Base-by-base conservation (phyloP, 2,888 invertebrate genomes). In the Rhagonycha lutea region DNA sequence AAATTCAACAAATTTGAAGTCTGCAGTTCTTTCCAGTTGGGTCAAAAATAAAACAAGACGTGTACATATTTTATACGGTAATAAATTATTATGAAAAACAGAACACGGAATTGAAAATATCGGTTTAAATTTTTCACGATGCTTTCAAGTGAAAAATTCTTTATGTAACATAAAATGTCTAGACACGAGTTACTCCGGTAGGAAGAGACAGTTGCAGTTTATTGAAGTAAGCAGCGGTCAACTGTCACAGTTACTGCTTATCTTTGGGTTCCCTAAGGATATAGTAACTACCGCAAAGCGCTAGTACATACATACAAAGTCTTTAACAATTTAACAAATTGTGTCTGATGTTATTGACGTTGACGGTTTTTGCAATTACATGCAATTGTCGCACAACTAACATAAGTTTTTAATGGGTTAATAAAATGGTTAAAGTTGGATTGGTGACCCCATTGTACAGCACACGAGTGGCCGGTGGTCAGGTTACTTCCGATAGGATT, bases 161-260 rank as follows among this genome's bases (percentile, higher is more conserved):
- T 12, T 32, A 11, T 32, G 12, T 32, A 32, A 32, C 29, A 12
- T 32, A 12, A 32, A 32, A 32, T 32, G 73, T 73, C 69, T 62
- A 69, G 73, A 73, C 69, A 32, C 47, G 24, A 62, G 69, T 61
- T 14, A 26, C 32, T 28, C 9, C 4, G 4, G n/a, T 24, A 73
- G 10, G 63, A 63, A 63, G 62, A 69, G 73, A 73, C 73, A 75
- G 72, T 75, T 72, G 75, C 72, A 62, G 72, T 75, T 75, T 75
- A 75, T 75, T 75, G 75, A 75, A 75, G 75, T 75, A 67, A 74
- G 70, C 70, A 69, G 72, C 72, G 75, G 75, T 75, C 75, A 75
- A 72, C 72, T 75, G 75, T 75, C 75, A 72, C 75, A 69, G 60
- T 60, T 72, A 72, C 29, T 74, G 70, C 61, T 70, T 69, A 72